These are phyloP conservation scores for Oreonectes daqikongensis DNA, from an alignment of 2,797 vertebrate genomes.

Conservation along the genomic window DNA sequence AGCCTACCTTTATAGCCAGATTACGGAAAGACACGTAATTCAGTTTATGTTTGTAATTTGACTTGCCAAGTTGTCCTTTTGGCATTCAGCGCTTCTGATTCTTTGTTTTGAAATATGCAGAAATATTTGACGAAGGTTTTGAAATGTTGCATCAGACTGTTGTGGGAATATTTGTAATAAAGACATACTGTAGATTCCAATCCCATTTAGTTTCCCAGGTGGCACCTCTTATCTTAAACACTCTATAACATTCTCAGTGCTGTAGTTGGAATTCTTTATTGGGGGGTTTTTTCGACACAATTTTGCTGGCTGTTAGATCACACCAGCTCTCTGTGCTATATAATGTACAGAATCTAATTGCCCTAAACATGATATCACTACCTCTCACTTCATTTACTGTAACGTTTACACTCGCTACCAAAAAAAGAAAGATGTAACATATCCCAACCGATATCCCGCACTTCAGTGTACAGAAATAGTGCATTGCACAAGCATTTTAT, in stretches of 20 bases:
- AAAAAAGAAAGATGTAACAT: background rate
- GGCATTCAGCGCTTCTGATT: slow-evolving; percentile 62
- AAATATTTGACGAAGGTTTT: slow-evolving; percentile 60
- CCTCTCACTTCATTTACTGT: slow-evolving; percentile 6
- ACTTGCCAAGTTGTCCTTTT: slow-evolving; percentile 68
- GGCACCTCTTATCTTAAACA: background rate
- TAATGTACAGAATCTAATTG: background rate
- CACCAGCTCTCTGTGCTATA: background rate
- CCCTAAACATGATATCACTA: background rate
- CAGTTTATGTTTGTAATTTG: slow-evolving; percentile 70
- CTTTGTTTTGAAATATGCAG: slow-evolving; percentile 65
- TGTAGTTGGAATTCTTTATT: background rate
- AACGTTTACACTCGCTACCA: background rate
- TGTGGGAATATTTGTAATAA: slow-evolving; percentile 36
- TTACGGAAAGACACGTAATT: slow-evolving; percentile 70
- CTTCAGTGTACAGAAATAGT: background rate
- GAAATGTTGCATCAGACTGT: slow-evolving; percentile 39
- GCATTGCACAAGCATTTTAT: background rate
- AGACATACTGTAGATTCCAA: slow-evolving; percentile 14
- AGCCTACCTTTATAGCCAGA: slow-evolving; percentile 70
- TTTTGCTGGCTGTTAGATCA: background rate
- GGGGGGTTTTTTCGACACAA: background rate
- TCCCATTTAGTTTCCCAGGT: slow-evolving; percentile 31
- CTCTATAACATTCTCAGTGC: background rate
- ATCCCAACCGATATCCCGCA: background rate